Percentiles rank a stretch among this genome's conserved stretches.
Conservation (phyloP, 2,888 invertebrate species). For the Melipona beecheii region DNA sequence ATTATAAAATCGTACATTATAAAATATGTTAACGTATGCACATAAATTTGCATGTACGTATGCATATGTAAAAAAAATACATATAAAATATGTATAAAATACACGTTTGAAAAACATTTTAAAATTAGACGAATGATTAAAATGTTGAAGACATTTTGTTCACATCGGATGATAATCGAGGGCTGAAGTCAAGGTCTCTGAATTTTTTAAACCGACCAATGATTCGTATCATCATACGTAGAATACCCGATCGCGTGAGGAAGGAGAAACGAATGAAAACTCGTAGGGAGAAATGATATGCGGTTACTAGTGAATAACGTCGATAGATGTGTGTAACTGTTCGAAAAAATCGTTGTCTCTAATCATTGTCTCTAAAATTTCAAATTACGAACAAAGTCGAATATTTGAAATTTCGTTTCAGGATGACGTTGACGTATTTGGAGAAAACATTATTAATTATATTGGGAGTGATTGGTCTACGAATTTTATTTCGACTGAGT, state of each 20-base stretch:
- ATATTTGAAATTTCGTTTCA: slow-evolving; percentile 50
- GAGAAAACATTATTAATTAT: slow-evolving; percentile 80
- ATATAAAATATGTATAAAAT: no score
- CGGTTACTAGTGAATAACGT: background rate
- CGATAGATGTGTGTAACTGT: background rate
- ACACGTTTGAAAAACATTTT: no score
- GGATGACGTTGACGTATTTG: slow-evolving; percentile 80
- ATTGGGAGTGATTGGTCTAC: slow-evolving; percentile 76
- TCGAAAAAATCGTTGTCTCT: background rate
- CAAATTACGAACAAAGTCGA: background rate
- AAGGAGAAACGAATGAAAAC: background rate
- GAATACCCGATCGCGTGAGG: background rate
- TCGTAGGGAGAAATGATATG: no score
- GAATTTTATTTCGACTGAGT: slow-evolving; percentile 74
- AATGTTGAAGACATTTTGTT: no score
- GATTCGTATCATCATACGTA: background rate
- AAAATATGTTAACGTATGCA: background rate
- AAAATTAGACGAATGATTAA: no score
- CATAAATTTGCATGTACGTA: background rate
- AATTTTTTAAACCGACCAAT: background rate
- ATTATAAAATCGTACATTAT: background rate
- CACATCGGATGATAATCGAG: no score
- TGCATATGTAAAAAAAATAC: background rate
- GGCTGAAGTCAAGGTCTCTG: no score
- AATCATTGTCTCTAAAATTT: rapidly evolving